A percentile compares a stretch with the other conserved stretches of the same genome.
phyloP scores from a whole-genome alignment of 53 echinoderm and acorn worm genomes.

The Paracentrotus lividus region DNA sequence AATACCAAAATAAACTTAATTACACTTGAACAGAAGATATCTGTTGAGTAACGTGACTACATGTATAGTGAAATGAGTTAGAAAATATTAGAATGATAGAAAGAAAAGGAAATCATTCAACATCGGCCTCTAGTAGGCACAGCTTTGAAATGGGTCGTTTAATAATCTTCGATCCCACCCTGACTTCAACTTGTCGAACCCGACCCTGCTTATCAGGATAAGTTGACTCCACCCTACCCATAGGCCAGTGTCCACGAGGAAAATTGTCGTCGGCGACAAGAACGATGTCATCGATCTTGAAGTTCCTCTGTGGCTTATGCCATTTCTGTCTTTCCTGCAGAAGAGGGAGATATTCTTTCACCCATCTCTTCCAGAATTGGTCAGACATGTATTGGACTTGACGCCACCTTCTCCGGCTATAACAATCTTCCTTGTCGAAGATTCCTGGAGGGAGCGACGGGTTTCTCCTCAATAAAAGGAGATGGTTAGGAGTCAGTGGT shows the following conservation, averaged over 20 bases:
- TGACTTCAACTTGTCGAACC: slow-evolving; percentile 77
- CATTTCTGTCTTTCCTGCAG: slow-evolving; percentile 76
- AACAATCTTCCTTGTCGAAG: slow-evolving; percentile 70
- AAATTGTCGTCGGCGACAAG: slow-evolving; percentile 47
- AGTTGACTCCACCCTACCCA: slow-evolving; percentile 56
- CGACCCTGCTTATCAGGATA: slow-evolving; percentile 76
- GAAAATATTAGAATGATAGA: neutral
- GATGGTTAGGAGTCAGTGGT: slow-evolving; percentile 81
- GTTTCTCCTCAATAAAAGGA: slow-evolving; percentile 67
- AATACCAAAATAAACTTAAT: neutral
- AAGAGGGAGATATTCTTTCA: slow-evolving; percentile 79
- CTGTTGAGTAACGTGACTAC: neutral
- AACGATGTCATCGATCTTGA: slow-evolving; percentile 60
- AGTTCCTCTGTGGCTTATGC: slow-evolving; percentile 65
- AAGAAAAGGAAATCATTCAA: neutral
- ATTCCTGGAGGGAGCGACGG: slow-evolving; percentile 62
- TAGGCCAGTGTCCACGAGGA: no score
- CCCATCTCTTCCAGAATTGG: slow-evolving; percentile 70
- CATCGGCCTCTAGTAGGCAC: neutral
- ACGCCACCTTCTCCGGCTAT: slow-evolving; percentile 75
- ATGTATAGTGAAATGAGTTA: neutral
- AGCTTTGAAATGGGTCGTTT: slow-evolving; percentile 72
- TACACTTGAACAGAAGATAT: neutral
- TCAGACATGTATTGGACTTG: slow-evolving; percentile 75
- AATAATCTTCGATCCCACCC: slow-evolving; percentile 58